Base-by-base conservation (phyloP, 37 sponge, comb jelly and placozoan species). In the Aplysina aerophoba region DNA sequence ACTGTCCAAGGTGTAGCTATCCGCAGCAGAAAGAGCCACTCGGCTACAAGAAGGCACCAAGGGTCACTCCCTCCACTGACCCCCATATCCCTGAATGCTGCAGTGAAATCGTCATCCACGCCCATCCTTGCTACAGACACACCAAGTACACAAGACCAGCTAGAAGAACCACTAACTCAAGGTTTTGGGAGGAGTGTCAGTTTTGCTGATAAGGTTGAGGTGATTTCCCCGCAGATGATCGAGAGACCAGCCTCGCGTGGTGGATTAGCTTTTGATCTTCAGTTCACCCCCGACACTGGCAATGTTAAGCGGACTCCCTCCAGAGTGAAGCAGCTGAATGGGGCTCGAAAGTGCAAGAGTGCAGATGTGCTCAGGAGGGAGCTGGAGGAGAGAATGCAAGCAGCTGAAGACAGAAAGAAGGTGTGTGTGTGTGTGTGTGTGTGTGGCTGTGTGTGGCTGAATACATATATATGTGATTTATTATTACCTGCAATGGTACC, bases 351-450 rank as follows among this genome's bases (percentile, higher is more conserved):
- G 53, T 41, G 44, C 4, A 75, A 75, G 40, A 75, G 78, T 75
- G 78, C 44, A 15, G 78, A 75, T 40, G 53, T 25, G 11, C 78
- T 75, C 25, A 17, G 78, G 40, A 39, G 19, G 21, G 78, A 75
- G 30, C 59, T 92, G 0, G 84, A 89, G 4, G 84, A 84, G 58
- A 82, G 83, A 37, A 88, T 81, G 58, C 22, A 77, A 69, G 87
- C 81, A 19, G 86, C 84, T 31, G 87, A 86, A 67, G 33, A 38
- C 6, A 40, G 78, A 40, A 75, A 24, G 40, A 75, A 75, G 78
- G 78, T 75, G n/a, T n/a, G n/a, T n/a, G n/a, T n/a, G 37, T 6
- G 41, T 34, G 37, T 19, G 19, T 58, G 15, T 19, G 17, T 20
- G 19, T 58, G 19, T 58, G 59, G 59, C 15, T 58, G 59, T 58